Percentiles rank a stretch among this genome's conserved stretches.
Evolutionary conservation across 2,113 vertebrate species (phyloP).

Genomic region (Tor tambroides): DNA sequence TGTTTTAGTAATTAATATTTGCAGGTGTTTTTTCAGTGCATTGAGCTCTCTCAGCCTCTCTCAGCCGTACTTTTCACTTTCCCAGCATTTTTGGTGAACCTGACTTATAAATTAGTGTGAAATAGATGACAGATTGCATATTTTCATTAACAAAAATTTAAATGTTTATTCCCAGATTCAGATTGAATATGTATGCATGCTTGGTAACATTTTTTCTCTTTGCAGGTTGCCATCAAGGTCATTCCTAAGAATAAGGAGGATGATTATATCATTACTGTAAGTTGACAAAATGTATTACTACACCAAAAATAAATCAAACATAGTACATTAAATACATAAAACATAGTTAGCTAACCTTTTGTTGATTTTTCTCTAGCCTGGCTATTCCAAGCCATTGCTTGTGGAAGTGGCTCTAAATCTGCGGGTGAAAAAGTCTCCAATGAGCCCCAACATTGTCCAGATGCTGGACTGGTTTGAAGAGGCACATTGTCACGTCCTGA

Average conservation of each 20-base stretch:
- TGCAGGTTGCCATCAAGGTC: neutral
- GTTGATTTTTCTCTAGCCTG: neutral
- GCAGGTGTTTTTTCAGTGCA: no score
- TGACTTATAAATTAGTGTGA: neutral
- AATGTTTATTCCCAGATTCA: neutral
- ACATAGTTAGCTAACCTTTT: neutral
- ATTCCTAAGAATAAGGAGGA: neutral
- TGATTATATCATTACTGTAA: neutral
- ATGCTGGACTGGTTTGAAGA: conserved; percentile 1
- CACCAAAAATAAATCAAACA: neutral
- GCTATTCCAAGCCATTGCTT: neutral
- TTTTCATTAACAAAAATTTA: neutral
- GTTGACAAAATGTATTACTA: neutral
- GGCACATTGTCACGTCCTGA: neutral
- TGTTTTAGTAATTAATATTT: no score
- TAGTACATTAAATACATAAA: neutral
- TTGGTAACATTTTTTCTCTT: neutral
- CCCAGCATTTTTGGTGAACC: neutral
- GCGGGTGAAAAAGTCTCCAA: neutral
- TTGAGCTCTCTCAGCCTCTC: no score
- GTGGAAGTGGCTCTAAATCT: neutral
- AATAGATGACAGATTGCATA: neutral
- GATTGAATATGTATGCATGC: no score
- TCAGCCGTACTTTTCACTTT: neutral
- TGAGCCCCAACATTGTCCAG: neutral